Base-by-base conservation (phyloP, 2,797 vertebrate genomes). In the Rhodeus uyekii region DNA sequence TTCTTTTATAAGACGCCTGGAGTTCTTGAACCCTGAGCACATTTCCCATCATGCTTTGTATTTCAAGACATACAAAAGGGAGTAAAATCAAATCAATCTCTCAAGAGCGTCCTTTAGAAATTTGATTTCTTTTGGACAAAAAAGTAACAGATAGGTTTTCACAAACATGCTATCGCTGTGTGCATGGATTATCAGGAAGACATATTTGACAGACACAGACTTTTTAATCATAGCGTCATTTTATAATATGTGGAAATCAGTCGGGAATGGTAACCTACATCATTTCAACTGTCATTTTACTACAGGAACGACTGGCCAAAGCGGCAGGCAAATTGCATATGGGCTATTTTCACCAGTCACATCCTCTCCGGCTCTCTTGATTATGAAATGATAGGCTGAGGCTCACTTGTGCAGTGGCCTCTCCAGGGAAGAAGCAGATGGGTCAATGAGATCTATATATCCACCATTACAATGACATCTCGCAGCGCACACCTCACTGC, bases 1-100 rank as follows among this genome's bases (percentile, higher is more conserved):
- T 82, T 73, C 79, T 79, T 75, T 55, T 78, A 79, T 85, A 85
- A 94, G 94, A 94, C 94, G 93, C 95, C 94, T 93, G 94, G 94
- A 94, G 93, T 95, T 94, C 92, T 94, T 94, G 94, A 95, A 94
- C 72, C 83, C 85, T 76, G 44, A 65, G 74, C 65, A 58, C 75
- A 83, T 81, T 67, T 81, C 48, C 80, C 80, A 75, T 75, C 71
- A 80, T 69, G 32, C 83, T 84, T 80, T 75, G 83, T 80, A 67
- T 80, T 80, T 80, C 71, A 75, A 55, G 71, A 67, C 55, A 65
- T 13, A 74, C 58, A 79, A 80, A 83, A 84, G 63, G 16, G 44
- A 78, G 65, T 58, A 75, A 83, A 55, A 74, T 81, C 63, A 72
- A 76, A 84, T 80, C 64, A 79, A 75, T 80, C 61, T 68, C 77